Conservation (phyloP, 2,113 vertebrate species). For the Pao palembangensis region DNA sequence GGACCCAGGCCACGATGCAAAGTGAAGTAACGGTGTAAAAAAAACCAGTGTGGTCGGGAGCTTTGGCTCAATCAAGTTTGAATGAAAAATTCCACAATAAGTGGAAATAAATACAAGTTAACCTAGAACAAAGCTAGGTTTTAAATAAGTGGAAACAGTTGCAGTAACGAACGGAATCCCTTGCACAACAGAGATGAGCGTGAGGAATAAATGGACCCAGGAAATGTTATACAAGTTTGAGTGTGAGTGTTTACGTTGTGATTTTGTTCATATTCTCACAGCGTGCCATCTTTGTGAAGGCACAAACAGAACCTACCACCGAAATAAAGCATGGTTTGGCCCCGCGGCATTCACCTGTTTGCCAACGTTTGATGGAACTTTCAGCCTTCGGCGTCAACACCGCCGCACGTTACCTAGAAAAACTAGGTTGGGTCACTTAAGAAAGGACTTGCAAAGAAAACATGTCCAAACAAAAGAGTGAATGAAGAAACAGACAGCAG, state of each 20-base stretch:
- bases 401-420: not conserved
- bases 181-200: too few species aligned
- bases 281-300: not conserved
- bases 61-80: too few species aligned
- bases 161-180: too few species aligned
- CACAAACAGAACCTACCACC: not conserved
- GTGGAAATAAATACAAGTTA: too few species aligned
- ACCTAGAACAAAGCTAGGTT: too few species aligned
- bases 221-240: not conserved
- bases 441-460: slow-evolving; percentile 25
- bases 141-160: too few species aligned
- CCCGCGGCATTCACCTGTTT: slow-evolving; percentile 28
- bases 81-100: too few species aligned
- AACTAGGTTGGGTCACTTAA: slow-evolving; percentile 31
- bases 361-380: slow-evolving; percentile 17
- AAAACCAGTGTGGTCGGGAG: too few species aligned
- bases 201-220: not conserved
- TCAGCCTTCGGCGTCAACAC: slow-evolving; percentile 31
- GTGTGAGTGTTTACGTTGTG: not conserved
- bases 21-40: too few species aligned
- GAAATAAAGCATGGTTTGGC: not conserved
- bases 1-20: too few species aligned
- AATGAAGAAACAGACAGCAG: slow-evolving; percentile 71
- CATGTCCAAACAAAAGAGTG: slow-evolving; percentile 53
- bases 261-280: not conserved